A percentile compares a stretch with the other conserved stretches of the same genome.
phyloP scores from a whole-genome alignment of 64 coral and sea anemone species.

The Pocillopora damicornis region DNA sequence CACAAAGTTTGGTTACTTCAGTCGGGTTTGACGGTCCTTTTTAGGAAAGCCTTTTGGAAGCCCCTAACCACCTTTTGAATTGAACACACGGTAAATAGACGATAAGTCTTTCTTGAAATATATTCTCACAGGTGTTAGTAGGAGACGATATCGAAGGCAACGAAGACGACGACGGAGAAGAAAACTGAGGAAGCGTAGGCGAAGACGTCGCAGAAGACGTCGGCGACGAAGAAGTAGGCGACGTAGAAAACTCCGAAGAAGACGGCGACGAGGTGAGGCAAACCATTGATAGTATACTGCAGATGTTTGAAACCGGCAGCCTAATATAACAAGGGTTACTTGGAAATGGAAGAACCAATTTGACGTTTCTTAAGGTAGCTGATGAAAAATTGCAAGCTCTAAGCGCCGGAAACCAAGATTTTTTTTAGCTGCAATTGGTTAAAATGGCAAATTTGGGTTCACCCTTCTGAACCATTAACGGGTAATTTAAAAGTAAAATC shows the following conservation, averaged over 20 bases:
- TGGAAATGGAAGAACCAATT: no score
- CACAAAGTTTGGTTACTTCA: no score
- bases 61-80: not conserved
- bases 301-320: not conserved
- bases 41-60: no score
- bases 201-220: not conserved
- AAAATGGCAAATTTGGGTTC: no score
- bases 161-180: not conserved
- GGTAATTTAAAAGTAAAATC: no score
- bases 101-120: not conserved
- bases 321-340: no score
- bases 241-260: not conserved
- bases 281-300: not conserved
- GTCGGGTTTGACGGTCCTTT: no score
- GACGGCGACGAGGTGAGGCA: not conserved
- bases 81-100: not conserved
- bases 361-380: no score
- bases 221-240: not conserved
- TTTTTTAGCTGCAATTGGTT: no score
- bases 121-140: not conserved
- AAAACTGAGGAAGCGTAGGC: not conserved
- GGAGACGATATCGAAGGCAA: not conserved
- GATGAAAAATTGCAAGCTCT: no score
- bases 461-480: no score
- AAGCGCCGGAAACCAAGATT: no score